Percentiles rank a stretch among this genome's conserved stretches.
Evolutionary conservation across 2,113 vertebrate genomes (phyloP).

Genomic region (Mesoclemmys tuberculata): DNA sequence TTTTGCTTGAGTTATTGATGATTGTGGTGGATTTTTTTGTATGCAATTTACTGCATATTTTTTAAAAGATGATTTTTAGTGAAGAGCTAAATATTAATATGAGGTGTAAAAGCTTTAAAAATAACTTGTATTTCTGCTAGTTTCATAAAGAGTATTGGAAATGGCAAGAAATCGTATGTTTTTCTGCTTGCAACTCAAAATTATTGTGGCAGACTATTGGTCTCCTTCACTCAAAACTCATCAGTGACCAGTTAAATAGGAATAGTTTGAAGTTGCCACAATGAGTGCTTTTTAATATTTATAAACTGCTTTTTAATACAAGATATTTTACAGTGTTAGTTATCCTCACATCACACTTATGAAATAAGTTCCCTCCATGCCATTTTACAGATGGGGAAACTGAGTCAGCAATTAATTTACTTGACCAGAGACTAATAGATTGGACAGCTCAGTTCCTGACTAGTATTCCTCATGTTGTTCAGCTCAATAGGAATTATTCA

Average conservation of each 20-base stretch:
- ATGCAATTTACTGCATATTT: conserved; percentile 41
- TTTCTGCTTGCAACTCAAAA: background rate
- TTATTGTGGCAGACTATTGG: background rate
- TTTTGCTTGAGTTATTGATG: conserved; percentile 41
- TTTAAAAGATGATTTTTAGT: conserved; percentile 26
- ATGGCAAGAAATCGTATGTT: background rate
- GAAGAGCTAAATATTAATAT: background rate
- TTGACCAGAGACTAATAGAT: background rate
- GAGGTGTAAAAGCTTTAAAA: background rate
- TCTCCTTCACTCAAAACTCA: background rate
- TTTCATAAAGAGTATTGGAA: background rate
- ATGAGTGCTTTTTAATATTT: background rate
- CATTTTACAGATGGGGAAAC: background rate
- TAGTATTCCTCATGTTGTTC: background rate
- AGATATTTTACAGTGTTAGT: background rate
- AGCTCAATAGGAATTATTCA: background rate
- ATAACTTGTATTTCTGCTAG: background rate
- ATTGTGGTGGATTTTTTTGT: conserved; percentile 43
- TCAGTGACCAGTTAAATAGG: background rate
- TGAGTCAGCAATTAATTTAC: background rate
- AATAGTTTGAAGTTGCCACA: background rate
- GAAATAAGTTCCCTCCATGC: background rate
- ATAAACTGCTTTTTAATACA: background rate
- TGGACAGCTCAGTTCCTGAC: background rate
- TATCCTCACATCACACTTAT: background rate